Evolutionary conservation across 2,113 vertebrate species (phyloP).

Genomic region (Embiotoca jacksoni): DNA sequence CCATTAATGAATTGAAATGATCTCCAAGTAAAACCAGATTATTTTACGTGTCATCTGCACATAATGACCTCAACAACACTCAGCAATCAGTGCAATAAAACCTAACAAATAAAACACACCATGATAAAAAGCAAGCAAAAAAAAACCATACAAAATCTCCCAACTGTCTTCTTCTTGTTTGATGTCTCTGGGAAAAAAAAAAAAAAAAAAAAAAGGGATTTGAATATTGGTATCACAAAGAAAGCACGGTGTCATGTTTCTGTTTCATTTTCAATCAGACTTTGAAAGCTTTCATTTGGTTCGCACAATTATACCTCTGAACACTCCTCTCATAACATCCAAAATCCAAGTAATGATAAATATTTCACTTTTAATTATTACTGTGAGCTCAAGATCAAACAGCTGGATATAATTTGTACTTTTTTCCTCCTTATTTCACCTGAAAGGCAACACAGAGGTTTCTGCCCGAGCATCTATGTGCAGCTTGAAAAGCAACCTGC

Average conservation of each 20-base stretch:
- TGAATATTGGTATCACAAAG: background rate
- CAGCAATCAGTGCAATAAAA: constrained; percentile 46
- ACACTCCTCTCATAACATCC: background rate
- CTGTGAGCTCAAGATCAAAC: background rate
- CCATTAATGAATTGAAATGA: background rate
- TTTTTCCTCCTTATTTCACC: background rate
- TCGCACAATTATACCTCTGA: background rate
- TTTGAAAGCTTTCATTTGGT: background rate
- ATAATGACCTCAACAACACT: background rate
- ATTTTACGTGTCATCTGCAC: too few species aligned
- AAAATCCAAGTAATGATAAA: background rate
- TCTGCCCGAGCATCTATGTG: background rate
- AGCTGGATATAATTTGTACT: background rate
- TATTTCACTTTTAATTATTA: background rate
- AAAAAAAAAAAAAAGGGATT: constrained; percentile 3
- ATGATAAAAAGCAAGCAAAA: constrained; percentile 15
- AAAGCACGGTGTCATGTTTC: background rate
- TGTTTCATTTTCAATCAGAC: background rate
- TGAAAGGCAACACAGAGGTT: background rate
- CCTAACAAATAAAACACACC: constrained; percentile 19
- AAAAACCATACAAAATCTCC: background rate
- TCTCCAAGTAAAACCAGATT: background rate
- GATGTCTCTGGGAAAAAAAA: constrained; percentile 32
- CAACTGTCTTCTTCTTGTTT: background rate
- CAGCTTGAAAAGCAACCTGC: too few species aligned